Base-by-base conservation (phyloP, 2,888 invertebrate species). In the Apodemia zela region DNA sequence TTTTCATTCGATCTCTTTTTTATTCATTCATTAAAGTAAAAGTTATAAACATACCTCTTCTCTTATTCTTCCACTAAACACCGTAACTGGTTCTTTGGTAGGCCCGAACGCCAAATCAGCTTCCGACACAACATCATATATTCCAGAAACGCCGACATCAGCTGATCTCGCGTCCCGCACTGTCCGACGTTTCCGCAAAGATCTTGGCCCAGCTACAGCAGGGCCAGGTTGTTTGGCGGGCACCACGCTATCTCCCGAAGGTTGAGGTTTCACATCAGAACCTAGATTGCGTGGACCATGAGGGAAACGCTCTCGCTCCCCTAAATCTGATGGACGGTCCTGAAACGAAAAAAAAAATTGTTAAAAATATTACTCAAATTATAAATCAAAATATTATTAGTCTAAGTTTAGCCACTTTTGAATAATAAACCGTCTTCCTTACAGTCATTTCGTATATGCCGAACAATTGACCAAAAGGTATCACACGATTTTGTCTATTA, bases 41-140 rank as follows among this genome's bases (percentile, higher is more conserved):
- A 18, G 17, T 0, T 42, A 15, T 47, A 29, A 13, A 38, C 67
- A 72, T 71, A 89, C 90, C 87, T 97, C 97, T 81, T 97, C 97
- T 60, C 95, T 93, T 76, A 97, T 97, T 77, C 96, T 93, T 62
- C 97, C 97, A 84, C 97, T 97, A 83, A 97, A 97, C 0, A 97
- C 96, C 3, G 97, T 97, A 1, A 97, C 97, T 0, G 97, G 95
- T 81, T 97, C 97, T 72, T 94, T 93, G 73, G 97, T 96, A 0
- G 97, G 97, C 72, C 96, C 97, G 82, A 98, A 98, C 47, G 96
- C 97, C 51, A 98, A 88, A 82, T 98, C 98, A 1, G 97, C 97
- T 83, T 97, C 97, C 4, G 98, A 97, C 65, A 98, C 97, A 59
- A 98, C 97, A 71, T 97, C 97, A 83, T 97, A 98, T 25, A 97